Conservation (phyloP, 2,797 vertebrate species). For the Lindbergichthys nudifrons region DNA sequence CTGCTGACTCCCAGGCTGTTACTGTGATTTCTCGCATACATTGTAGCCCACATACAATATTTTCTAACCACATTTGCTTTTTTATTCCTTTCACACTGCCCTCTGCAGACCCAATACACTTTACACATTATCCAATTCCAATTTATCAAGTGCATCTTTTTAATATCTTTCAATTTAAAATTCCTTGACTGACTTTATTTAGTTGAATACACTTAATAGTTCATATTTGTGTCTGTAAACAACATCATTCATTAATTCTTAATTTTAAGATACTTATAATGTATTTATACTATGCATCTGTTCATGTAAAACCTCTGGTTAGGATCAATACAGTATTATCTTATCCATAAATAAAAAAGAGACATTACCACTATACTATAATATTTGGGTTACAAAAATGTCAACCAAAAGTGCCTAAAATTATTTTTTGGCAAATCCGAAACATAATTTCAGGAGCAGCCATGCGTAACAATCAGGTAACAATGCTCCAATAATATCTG, state of each 20-base stretch:
- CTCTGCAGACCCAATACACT: neutral
- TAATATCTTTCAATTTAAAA: neutral
- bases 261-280: neutral
- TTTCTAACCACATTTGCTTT: conserved; percentile 7
- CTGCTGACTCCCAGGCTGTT: conserved; percentile 3
- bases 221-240: neutral
- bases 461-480: too few species aligned
- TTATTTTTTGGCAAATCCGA: neutral
- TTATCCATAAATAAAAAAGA: neutral
- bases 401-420: neutral
- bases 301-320: too few species aligned
- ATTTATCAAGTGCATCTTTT: neutral
- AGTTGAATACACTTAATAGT: neutral
- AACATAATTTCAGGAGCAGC: too few species aligned
- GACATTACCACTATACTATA: too few species aligned
- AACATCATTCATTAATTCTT: neutral
- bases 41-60: conserved; percentile 2
- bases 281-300: neutral
- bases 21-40: conserved; percentile 7
- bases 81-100: conserved; percentile 1
- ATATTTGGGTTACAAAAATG: too few species aligned
- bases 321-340: neutral
- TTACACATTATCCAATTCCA: neutral
- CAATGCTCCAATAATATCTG: too few species aligned
- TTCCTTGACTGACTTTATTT: neutral